Base-by-base conservation (phyloP, 2,888 invertebrate genomes). In the Mesoligia furuncula region DNA sequence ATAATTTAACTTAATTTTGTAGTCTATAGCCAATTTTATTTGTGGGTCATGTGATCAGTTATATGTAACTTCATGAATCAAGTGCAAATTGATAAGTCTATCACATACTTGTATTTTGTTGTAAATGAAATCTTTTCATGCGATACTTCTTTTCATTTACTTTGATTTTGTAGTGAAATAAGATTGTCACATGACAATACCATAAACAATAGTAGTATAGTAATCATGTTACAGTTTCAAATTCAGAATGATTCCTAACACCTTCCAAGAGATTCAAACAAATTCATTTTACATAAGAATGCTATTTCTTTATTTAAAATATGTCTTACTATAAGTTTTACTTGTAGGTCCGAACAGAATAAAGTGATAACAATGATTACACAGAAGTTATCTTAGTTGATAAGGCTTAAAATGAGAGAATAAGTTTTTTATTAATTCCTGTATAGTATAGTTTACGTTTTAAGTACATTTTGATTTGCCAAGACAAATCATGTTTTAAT, bases 311-410 rank as follows among this genome's bases (percentile, higher is more conserved):
- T 51, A 66, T 61, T 31, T 82, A 6, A 31, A 77, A 31, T 36
- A 39, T 45, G 2, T 75, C 3, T 75, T 57, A 48, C 64, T 24
- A 31, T 62, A 54, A 36, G 48, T 77, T 42, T 79, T 48, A 51
- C 61, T 74, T 67, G 8, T 73, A 57, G 45, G 77, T 36, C 45
- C 0, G 51, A 45, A 75, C 61, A 68, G 72, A 82, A 77, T 83
- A 65, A 79, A 84, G 69, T 88, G 92, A 91, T 92, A 90, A 89
- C 73, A 87, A 72, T 89, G 86, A 90, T 90, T 88, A 80, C 87
- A 86, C 77, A 80, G 73, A 79, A 83, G 72, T 80, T 89, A 87
- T 86, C 85, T 76, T n/a, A 61, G 9, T 69, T 77, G 88, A 85
- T 89, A 87, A 87, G 72, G 66, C 62, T 62, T 68, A 13, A n/a